Percentiles rank a stretch among this genome's conserved stretches.
These are phyloP conservation scores for Rhagium mordax DNA, from an alignment of 2,888 invertebrate genomes.

Conservation along the genomic window DNA sequence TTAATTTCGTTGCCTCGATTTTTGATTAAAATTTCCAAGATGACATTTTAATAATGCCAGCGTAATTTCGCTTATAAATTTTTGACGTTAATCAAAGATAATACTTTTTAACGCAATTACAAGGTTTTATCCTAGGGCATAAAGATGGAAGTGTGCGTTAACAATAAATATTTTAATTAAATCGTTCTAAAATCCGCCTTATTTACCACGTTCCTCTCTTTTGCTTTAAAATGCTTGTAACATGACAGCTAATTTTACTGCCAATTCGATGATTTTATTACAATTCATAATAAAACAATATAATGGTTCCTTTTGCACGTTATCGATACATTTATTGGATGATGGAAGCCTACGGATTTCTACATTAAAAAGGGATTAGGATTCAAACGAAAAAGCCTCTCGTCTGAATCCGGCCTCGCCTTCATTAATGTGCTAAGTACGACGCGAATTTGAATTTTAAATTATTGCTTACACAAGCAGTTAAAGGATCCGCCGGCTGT, in stretches of 20 bases:
- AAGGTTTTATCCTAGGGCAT: not conserved
- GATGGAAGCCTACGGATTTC: not conserved
- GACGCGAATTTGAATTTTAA: conserved; percentile 28
- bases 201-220: no score
- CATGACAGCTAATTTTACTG: no score
- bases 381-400: not conserved
- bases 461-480: conserved; percentile 6
- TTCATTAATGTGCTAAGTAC: conserved; percentile 24
- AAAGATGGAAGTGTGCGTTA: no score
- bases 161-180: no score
- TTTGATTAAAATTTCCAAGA: not conserved
- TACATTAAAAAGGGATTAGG: not conserved
- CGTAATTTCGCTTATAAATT: not conserved
- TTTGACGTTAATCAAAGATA: not conserved
- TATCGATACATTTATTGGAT: not conserved
- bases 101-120: not conserved
- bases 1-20: not conserved
- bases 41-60: not conserved
- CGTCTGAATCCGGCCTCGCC: not conserved
- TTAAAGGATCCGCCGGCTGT: conserved; percentile 1
- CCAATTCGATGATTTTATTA: no score
- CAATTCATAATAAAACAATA: no score
- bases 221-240: no score
- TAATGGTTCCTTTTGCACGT: not conserved
- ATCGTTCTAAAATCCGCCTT: no score